phyloP scores from a whole-genome alignment of 2,888 invertebrate species.

The Tiliacea aurago region DNA sequence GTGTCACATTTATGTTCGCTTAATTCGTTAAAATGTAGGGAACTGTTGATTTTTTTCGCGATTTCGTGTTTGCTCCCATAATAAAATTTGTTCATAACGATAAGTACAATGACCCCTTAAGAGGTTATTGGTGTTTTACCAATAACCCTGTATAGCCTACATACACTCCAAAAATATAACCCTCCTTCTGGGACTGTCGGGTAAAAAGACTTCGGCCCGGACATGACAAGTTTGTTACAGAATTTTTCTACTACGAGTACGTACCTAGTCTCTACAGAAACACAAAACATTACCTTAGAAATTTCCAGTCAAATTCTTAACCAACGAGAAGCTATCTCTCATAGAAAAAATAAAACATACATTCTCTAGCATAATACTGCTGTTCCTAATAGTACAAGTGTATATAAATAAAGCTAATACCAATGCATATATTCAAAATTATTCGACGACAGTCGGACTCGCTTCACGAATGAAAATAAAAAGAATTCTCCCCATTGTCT shows the following conservation, averaged over 20 bases:
- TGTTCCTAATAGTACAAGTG: conserved; percentile 12
- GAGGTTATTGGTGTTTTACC: no score
- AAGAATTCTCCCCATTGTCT: conserved; percentile 79
- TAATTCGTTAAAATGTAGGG: no score
- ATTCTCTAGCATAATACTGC: background rate
- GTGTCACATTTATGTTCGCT: no score
- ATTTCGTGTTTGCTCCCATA: no score
- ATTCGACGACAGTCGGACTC: conserved; percentile 58
- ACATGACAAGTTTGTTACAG: background rate
- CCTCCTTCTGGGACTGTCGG: no score
- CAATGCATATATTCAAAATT: conserved; percentile 58
- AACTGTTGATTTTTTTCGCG: no score
- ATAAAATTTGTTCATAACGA: no score
- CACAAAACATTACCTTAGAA: background rate
- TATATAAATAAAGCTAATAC: conserved; percentile 40
- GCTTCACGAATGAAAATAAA: conserved; percentile 69
- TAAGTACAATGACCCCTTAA: no score
- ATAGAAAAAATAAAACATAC: background rate
- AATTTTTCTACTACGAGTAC: background rate
- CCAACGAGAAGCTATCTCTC: background rate
- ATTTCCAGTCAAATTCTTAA: background rate
- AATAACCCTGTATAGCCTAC: no score
- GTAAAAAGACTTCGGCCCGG: background rate
- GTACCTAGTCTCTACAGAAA: background rate
- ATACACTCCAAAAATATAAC: no score